Conservation (phyloP, 2,797 vertebrate species). For the Merluccius polli region DNA sequence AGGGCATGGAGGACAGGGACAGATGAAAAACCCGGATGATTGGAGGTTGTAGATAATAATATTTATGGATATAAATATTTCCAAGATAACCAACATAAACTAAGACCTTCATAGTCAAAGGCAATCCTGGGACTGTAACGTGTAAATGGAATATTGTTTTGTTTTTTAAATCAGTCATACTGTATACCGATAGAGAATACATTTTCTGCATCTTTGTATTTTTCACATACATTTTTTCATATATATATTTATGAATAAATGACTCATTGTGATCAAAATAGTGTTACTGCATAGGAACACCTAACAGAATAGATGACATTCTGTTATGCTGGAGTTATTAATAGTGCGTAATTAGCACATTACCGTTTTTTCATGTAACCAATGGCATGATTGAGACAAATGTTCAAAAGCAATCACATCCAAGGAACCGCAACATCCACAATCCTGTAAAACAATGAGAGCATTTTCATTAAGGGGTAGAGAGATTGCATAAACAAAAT, state of each 20-base stretch:
- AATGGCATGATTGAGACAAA: no score
- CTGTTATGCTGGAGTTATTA: not conserved
- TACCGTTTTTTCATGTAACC: not conserved
- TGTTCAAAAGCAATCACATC: not conserved
- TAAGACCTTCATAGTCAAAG: not conserved
- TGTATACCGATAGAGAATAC: no score
- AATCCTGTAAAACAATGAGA: not conserved
- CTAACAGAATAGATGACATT: not conserved
- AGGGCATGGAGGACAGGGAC: no score
- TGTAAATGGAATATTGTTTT: no score
- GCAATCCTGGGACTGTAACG: not conserved
- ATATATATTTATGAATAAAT: no score
- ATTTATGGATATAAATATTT: not conserved
- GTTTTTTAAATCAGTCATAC: no score
- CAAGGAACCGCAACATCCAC: not conserved
- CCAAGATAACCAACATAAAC: not conserved
- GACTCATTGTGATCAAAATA: not conserved
- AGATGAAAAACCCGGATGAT: not conserved
- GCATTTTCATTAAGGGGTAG: not conserved
- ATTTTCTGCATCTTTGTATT: no score
- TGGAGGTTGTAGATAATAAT: not conserved
- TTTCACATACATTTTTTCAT: no score
- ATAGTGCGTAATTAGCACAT: not conserved
- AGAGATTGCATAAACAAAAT: not conserved
- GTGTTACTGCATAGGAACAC: not conserved